Base-by-base conservation (phyloP, 2,888 invertebrate species). In the Cheilosia soror region DNA sequence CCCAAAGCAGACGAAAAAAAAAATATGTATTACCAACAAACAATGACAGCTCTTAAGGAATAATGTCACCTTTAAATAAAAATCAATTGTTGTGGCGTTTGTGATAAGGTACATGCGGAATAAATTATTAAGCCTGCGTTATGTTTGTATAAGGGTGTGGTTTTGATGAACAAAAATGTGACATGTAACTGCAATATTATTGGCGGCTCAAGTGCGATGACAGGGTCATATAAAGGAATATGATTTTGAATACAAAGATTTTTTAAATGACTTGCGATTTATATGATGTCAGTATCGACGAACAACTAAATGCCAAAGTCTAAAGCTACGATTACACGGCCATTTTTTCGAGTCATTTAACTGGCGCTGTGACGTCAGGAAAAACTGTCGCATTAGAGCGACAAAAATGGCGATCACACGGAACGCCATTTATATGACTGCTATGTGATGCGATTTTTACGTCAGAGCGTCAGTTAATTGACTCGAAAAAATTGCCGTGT, bases 41-140 rank as follows among this genome's bases (percentile, higher is more conserved):
- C 53, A 60, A 62, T 62, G 63, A 49, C 33, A 25, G 65, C 66
- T 40, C 62, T 20, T 51, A 37, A 37, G 37, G 69, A 78, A 73
- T 49, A 33, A 33, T 51, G 55, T 62, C 62, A 55, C 55, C 44
- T 78, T 62, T 58, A 83, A 78, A 73, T 33, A 79, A 79, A 69
- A 83, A 69, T 68, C 72, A 68, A 78, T 78, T 83, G 72, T 83
- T 66, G 78, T 83, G 82, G 82, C 82, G 82, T 83, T 78, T 72
- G 25, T 13, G 29, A 37, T 27, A 65, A 49, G 51, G 51, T 68
- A 40, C 58, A 40, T 42, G 40, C 11, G 68, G 76, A 76, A 76
- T 76, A 68, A 76, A 76, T 76, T 76, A 76, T 49, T 37, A 76
- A 58, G 55, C 2, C 49, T 40, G n/a, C 40, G 51, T 42, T 29